Conservation (phyloP, 2,797 vertebrate genomes). For the Acanthiza pusilla region DNA sequence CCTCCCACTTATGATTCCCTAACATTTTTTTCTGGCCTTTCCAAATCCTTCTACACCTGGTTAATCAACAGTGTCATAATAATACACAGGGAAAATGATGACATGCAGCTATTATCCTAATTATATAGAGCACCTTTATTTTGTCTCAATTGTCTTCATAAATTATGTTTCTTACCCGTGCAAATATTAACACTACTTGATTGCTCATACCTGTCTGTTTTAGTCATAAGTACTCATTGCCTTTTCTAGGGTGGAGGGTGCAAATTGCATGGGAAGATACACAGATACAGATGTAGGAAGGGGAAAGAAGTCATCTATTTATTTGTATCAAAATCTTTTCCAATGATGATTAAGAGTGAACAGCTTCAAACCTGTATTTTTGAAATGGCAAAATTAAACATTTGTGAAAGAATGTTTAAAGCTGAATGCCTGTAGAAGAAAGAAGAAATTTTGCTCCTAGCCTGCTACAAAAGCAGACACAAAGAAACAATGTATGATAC, state of each 20-base stretch:
- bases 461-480: background rate
- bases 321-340: background rate
- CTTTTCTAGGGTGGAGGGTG: background rate
- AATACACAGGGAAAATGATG: background rate
- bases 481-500: background rate
- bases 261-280: background rate
- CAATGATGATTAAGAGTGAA: background rate
- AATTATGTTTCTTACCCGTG: slow-evolving; percentile 6
- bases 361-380: background rate
- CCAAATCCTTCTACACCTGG: background rate
- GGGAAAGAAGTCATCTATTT: background rate
- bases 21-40: background rate
- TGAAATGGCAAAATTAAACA: background rate
- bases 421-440: background rate
- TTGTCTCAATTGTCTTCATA: slow-evolving; percentile 21
- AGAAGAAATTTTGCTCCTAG: background rate
- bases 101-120: background rate
- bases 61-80: slow-evolving; percentile 5
- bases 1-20: background rate
- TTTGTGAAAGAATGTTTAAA: background rate
- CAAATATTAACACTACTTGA: slow-evolving; percentile 24
- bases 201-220: background rate
- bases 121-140: slow-evolving; percentile 5
- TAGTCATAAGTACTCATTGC: background rate
- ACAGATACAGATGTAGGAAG: background rate